phyloP scores from a whole-genome alignment of 2,888 invertebrate species.

The Baccha elongata region DNA sequence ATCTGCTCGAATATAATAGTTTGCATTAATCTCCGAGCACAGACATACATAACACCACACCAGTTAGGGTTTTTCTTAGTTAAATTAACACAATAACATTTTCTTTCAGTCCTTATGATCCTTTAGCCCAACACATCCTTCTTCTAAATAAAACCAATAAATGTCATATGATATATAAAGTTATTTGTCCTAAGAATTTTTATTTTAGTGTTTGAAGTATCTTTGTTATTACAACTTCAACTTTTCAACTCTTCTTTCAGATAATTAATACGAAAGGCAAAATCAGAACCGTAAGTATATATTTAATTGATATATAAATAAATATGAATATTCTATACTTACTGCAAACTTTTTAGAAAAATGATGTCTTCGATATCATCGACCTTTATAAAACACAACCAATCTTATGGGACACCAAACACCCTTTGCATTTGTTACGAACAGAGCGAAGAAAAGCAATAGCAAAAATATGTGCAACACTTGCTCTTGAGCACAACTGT shows the following conservation, averaged over 20 bases:
- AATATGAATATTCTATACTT: neutral
- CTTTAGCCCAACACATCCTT: too few relatives aligned
- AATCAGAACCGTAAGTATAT: constrained; percentile 34
- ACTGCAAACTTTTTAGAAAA: constrained; percentile 43
- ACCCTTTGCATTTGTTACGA: constrained; percentile 23
- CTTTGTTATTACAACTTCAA: too few relatives aligned
- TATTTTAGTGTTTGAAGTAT: too few relatives aligned
- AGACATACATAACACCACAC: too few relatives aligned
- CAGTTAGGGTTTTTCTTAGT: too few relatives aligned
- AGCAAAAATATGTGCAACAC: constrained; percentile 28
- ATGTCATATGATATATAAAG: too few relatives aligned
- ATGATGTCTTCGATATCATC: constrained; percentile 56
- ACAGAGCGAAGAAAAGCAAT: constrained; percentile 39
- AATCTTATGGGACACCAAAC: constrained; percentile 56
- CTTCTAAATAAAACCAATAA: too few relatives aligned
- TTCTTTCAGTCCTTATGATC: too few relatives aligned
- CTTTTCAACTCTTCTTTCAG: constrained; percentile 6
- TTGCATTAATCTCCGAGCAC: too few relatives aligned
- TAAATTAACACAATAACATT: too few relatives aligned
- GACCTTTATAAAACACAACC: constrained; percentile 52
- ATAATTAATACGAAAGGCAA: constrained; percentile 22
- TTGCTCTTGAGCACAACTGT: constrained; percentile 36
- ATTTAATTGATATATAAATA: neutral
- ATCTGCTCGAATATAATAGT: too few relatives aligned
- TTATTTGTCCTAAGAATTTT: too few relatives aligned